phyloP scores from a whole-genome alignment of 2,888 invertebrate species.

The Dryococelus australis region DNA sequence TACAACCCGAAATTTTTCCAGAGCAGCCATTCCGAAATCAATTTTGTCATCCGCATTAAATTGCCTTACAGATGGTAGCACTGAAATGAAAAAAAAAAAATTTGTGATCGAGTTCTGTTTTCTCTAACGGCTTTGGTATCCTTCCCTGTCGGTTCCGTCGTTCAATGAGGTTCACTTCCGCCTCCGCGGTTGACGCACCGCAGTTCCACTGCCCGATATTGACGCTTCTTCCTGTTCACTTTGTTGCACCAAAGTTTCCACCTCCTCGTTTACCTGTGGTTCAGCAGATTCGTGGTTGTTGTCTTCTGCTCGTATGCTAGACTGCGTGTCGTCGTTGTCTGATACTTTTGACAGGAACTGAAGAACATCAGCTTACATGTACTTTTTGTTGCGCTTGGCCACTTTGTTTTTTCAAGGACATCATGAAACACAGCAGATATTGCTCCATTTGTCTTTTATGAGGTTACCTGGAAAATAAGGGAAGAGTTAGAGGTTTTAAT shows the following conservation, averaged over 20 bases:
- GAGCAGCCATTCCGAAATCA: no score
- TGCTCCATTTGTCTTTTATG: slow-evolving; percentile 25
- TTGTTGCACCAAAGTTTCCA: no score
- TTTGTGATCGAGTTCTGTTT: slow-evolving; percentile 11
- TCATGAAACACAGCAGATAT: slow-evolving; percentile 18
- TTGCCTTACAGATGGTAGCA: slow-evolving; percentile 13
- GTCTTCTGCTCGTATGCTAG: slow-evolving; percentile 17
- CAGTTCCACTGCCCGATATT: neutral
- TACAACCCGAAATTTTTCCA: neutral
- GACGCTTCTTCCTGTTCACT: neutral
- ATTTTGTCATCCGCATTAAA: slow-evolving; percentile 25
- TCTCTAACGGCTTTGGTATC: neutral
- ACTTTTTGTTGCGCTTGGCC: neutral
- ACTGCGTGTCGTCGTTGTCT: neutral
- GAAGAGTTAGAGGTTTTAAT: no score
- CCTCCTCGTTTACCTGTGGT: neutral
- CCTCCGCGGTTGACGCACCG: neutral
- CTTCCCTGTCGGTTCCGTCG: neutral
- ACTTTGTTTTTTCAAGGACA: neutral
- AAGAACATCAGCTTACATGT: slow-evolving; percentile 21
- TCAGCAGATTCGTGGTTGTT: neutral
- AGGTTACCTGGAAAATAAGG: neutral
- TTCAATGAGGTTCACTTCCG: neutral
- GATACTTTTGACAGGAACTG: neutral
- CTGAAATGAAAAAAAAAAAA: slow-evolving; percentile 23